Evolutionary conservation across 2,888 invertebrate species (phyloP).

Genomic region (Octonoba sinensis): DNA sequence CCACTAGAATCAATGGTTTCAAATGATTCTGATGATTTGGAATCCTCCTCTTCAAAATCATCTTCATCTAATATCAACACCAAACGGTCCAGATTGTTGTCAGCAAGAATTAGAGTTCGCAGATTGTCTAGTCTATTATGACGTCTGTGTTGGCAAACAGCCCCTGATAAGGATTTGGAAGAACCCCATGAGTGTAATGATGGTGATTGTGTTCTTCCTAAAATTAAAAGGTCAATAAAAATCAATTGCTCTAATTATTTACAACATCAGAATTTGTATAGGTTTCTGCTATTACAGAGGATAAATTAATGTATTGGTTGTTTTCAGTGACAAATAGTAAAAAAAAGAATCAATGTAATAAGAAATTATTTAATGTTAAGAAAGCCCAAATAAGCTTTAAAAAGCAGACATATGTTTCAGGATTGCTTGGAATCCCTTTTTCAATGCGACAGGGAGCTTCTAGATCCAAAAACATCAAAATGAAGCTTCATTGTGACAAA

Average conservation of each 20-base stretch:
- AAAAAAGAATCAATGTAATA: no score
- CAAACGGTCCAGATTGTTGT: constrained; percentile 79
- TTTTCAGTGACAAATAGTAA: no score
- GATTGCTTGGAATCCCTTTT: no score
- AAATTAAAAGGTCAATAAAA: background rate
- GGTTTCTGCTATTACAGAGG: no score
- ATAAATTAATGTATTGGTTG: no score
- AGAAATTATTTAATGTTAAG: no score
- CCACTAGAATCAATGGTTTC: constrained; percentile 55
- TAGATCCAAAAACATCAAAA: no score
- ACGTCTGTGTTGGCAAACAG: constrained; percentile 81
- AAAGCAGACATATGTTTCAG: no score
- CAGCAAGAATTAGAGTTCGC: constrained; percentile 85
- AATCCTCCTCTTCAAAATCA: constrained; percentile 78
- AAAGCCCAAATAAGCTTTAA: no score
- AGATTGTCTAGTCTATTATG: constrained; percentile 86
- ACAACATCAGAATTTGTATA: background rate
- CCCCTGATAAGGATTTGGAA: constrained; percentile 46
- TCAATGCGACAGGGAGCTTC: no score
- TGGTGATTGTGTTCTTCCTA: constrained; percentile 58
- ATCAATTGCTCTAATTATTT: background rate
- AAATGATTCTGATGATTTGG: constrained; percentile 68
- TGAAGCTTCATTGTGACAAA: no score
- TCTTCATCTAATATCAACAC: constrained; percentile 71
- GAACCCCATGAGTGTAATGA: constrained; percentile 63